A percentile compares a stretch with the other conserved stretches of the same genome.
Conservation (phyloP, 35 echinoderm and acorn worm species). For the Apostichopus californicus region DNA sequence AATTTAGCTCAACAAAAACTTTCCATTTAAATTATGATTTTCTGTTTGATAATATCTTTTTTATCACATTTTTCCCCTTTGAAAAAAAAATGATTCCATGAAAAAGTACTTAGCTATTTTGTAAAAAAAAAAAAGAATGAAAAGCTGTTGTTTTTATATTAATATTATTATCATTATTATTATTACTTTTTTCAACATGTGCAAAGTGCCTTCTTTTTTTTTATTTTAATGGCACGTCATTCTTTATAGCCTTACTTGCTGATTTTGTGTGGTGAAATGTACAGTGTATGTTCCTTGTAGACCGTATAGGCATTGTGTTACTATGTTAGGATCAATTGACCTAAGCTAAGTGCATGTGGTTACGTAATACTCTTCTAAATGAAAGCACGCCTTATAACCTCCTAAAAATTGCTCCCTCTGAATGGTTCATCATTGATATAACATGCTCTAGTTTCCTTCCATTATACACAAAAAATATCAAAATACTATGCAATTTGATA, state of each 20-base stretch:
- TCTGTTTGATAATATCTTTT: constrained; percentile 56
- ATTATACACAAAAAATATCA: too few relatives aligned
- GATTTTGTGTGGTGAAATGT: constrained; percentile 9
- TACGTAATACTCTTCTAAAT: too few relatives aligned
- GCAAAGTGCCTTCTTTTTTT: constrained; percentile 38
- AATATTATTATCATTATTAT: not conserved
- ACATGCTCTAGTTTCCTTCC: too few relatives aligned
- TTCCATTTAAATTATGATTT: constrained; percentile 64
- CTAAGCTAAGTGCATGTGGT: too few relatives aligned
- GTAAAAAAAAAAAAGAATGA: constrained; percentile 12
- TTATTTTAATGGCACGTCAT: not conserved
- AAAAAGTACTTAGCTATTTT: constrained; percentile 58
- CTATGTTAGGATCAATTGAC: too few relatives aligned
- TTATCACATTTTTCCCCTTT: constrained; percentile 44
- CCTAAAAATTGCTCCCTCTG: too few relatives aligned
- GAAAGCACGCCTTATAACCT: too few relatives aligned
- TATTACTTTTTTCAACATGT: constrained; percentile 29
- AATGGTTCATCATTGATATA: too few relatives aligned
- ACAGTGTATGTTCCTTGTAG: not conserved
- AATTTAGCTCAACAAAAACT: constrained; percentile 61
- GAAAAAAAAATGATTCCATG: constrained; percentile 50
- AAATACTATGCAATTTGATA: too few relatives aligned
- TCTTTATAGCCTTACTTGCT: constrained; percentile 48
- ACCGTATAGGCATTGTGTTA: not conserved
- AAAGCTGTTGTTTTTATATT: constrained; percentile 36